Percentiles rank a stretch among this genome's conserved stretches.
Evolutionary conservation across 2,113 vertebrate genomes (phyloP).

Genomic region (Narcine bancroftii): DNA sequence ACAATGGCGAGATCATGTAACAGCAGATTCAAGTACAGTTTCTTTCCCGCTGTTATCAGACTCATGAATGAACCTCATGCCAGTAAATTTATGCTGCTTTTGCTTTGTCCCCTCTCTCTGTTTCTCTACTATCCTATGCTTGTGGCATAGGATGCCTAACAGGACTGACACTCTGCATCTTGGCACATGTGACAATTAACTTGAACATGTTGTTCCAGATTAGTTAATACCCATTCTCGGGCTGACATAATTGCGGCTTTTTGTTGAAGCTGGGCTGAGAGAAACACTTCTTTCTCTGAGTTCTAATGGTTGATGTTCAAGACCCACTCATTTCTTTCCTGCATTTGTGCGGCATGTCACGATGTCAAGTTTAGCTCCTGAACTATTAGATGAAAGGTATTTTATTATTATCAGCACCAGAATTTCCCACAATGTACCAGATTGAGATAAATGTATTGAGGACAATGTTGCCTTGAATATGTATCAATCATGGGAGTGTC

Average conservation of each 20-base stretch:
- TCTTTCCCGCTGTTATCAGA: too few relatives aligned
- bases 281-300: not conserved
- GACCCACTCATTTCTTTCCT: not conserved
- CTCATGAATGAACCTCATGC: too few relatives aligned
- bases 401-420: not conserved
- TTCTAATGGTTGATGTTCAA: not conserved
- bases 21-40: too few relatives aligned
- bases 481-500: slow-evolving; percentile 5
- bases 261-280: not conserved
- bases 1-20: too few relatives aligned
- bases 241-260: too few relatives aligned
- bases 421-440: not conserved
- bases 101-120: too few relatives aligned
- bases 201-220: too few relatives aligned
- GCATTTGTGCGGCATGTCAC: not conserved
- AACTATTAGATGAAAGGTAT: not conserved
- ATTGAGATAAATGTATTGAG: not conserved
- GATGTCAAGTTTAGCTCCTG: not conserved
- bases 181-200: too few relatives aligned
- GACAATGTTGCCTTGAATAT: not conserved
- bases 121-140: too few relatives aligned
- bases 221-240: not conserved
- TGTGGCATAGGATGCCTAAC: too few relatives aligned
- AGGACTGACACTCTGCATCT: too few relatives aligned
- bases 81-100: too few relatives aligned